phyloP scores from a whole-genome alignment of 2,113 vertebrate species.

The Setophaga petechia region DNA sequence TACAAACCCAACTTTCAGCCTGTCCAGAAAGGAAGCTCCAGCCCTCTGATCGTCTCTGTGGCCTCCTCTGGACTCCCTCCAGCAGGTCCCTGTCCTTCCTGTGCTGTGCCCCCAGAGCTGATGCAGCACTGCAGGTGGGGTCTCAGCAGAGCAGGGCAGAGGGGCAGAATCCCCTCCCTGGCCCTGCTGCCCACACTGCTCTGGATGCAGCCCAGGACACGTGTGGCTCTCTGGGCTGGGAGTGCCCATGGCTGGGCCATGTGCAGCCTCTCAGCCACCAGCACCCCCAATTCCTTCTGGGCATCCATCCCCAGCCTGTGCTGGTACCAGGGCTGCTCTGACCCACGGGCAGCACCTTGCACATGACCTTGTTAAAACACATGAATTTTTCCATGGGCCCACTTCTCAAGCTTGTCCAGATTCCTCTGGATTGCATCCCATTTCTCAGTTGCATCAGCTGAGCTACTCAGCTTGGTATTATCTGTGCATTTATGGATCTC shows the following conservation, averaged over 20 bases:
- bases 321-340: not conserved
- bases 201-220: not conserved
- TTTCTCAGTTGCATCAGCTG: not conserved
- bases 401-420: not conserved
- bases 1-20: not conserved
- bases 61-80: not conserved
- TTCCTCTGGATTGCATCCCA: not conserved
- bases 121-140: not conserved
- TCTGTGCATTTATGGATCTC: too few species aligned
- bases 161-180: not conserved
- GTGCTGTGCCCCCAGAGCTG: not conserved
- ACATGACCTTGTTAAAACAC: not conserved
- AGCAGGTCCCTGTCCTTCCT: not conserved
- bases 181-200: not conserved
- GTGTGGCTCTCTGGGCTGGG: not conserved
- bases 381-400: not conserved
- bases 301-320: not conserved
- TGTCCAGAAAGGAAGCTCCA: not conserved
- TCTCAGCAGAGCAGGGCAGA: not conserved
- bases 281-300: not conserved
- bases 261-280: too few species aligned
- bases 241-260: too few species aligned
- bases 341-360: not conserved
- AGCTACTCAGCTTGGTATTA: not conserved
- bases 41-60: accelerated